Percentiles rank a stretch among this genome's conserved stretches.
phyloP scores from a whole-genome alignment of 2,113 vertebrate genomes.

The Hippocampus comes region DNA sequence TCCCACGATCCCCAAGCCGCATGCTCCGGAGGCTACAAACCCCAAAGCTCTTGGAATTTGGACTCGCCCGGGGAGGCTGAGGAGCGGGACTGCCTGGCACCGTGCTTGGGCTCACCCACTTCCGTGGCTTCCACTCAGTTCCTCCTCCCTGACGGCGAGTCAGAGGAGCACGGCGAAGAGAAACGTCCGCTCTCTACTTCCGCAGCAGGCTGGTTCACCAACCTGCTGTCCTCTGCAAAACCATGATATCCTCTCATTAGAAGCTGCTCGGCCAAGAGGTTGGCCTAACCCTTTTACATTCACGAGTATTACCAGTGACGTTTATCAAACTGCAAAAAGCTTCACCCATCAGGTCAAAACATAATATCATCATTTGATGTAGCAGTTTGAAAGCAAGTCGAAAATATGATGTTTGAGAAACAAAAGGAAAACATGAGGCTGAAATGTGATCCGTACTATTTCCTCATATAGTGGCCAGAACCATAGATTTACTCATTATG shows the following conservation, averaged over 20 bases:
- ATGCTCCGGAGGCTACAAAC: conserved; percentile 80
- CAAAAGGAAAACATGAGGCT: background rate
- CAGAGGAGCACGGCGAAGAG: conserved; percentile 76
- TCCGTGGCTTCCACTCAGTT: conserved; percentile 92
- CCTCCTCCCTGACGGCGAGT: conserved; percentile 77
- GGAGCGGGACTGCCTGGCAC: conserved; percentile 65
- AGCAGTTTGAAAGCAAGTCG: conserved; percentile 30
- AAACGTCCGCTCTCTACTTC: conserved; percentile 58
- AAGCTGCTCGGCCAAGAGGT: conserved; percentile 15
- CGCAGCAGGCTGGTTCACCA: conserved; percentile 72
- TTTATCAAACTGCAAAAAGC: conserved; percentile 14
- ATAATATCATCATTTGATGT: conserved; percentile 3
- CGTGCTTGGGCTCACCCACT: conserved; percentile 87
- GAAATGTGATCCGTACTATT: background rate
- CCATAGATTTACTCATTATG: background rate
- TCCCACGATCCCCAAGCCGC: conserved; percentile 31
- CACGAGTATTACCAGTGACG: conserved; percentile 25
- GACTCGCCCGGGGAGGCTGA: conserved; percentile 78
- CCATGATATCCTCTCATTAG: conserved; percentile 51
- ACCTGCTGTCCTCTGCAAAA: conserved; percentile 71
- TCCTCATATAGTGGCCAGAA: background rate
- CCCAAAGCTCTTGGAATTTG: conserved; percentile 82
- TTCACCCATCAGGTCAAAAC: conserved; percentile 3
- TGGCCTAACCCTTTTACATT: background rate
- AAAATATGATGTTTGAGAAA: background rate